A percentile compares a stretch with the other conserved stretches of the same genome.
These are phyloP conservation scores for Andricus quercusramuli DNA, from an alignment of 2,888 invertebrate species.

Conservation along the genomic window DNA sequence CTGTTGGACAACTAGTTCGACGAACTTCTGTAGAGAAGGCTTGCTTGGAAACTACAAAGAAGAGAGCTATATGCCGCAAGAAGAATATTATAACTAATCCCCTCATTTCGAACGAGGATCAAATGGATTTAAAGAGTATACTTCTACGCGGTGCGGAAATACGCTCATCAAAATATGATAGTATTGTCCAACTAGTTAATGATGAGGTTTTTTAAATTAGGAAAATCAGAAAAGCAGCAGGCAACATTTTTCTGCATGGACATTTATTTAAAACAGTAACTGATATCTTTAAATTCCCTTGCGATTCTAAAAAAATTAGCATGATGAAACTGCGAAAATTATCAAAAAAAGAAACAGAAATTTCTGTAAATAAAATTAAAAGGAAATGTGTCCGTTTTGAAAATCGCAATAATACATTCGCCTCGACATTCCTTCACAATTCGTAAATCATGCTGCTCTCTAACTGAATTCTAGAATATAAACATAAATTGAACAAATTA, in stretches of 20 bases:
- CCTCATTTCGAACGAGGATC: background rate
- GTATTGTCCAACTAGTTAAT: background rate
- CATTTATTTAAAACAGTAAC: background rate
- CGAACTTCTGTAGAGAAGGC: background rate
- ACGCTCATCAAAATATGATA: background rate
- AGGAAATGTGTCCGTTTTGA: conserved; percentile 2
- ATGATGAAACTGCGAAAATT: background rate
- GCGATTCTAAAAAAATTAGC: background rate
- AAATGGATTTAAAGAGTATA: background rate
- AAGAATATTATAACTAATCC: background rate
- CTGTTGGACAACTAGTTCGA: background rate
- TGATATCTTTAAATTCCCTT: background rate
- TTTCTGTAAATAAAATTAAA: background rate
- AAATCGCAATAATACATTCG: background rate
- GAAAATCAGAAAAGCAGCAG: background rate
- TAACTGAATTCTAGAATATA: too few species aligned
- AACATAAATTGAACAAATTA: too few species aligned
- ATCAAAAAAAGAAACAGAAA: background rate
- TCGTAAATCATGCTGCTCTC: background rate
- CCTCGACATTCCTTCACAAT: background rate
- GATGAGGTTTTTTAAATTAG: background rate
- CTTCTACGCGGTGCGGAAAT: background rate
- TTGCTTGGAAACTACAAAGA: background rate
- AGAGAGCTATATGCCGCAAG: background rate
- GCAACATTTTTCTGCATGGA: too few species aligned